phyloP scores from a whole-genome alignment of 2,113 vertebrate genomes.

The Tor tambroides region DNA sequence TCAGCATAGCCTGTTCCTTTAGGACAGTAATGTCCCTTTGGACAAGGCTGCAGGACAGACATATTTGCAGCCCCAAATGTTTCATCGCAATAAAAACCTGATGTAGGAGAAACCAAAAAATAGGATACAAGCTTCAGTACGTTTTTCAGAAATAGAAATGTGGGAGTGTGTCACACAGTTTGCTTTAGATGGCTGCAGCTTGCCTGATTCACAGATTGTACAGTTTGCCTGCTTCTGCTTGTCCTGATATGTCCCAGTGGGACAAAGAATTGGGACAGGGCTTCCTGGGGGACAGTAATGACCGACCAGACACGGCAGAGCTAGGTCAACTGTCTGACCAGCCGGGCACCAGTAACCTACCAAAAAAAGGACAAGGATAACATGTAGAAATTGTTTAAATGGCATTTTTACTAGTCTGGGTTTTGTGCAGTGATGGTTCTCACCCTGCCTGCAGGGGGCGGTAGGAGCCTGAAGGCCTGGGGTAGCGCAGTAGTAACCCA shows the following conservation, averaged over 20 bases:
- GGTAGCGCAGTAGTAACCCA: slow-evolving; percentile 81
- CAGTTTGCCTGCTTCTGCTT: slow-evolving; percentile 72
- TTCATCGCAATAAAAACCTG: slow-evolving; percentile 88
- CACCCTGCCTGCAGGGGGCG: slow-evolving; percentile 83
- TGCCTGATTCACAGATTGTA: slow-evolving; percentile 74
- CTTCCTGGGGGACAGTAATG: slow-evolving; percentile 78
- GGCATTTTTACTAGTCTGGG: not conserved
- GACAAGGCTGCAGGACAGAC: slow-evolving; percentile 80
- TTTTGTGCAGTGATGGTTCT: slow-evolving; percentile 43
- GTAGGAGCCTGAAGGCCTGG: slow-evolving; percentile 79
- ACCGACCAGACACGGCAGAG: slow-evolving; percentile 74
- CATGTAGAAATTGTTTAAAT: slow-evolving; percentile 3
- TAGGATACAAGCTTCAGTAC: not conserved
- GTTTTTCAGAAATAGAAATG: slow-evolving; percentile 1
- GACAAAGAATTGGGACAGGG: slow-evolving; percentile 72
- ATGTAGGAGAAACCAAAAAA: slow-evolving; percentile 24
- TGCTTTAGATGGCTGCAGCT: slow-evolving; percentile 14
- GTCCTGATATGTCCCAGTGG: slow-evolving; percentile 77
- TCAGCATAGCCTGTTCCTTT: slow-evolving; percentile 76
- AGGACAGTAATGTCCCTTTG: slow-evolving; percentile 87
- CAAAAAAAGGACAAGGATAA: slow-evolving; percentile 37
- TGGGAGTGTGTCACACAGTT: slow-evolving; percentile 15
- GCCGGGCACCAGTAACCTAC: slow-evolving; percentile 81
- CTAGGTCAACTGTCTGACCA: slow-evolving; percentile 70
- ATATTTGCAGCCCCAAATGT: slow-evolving; percentile 68